phyloP scores from a whole-genome alignment of 2,113 vertebrate genomes.

The Aphelocoma coerulescens region DNA sequence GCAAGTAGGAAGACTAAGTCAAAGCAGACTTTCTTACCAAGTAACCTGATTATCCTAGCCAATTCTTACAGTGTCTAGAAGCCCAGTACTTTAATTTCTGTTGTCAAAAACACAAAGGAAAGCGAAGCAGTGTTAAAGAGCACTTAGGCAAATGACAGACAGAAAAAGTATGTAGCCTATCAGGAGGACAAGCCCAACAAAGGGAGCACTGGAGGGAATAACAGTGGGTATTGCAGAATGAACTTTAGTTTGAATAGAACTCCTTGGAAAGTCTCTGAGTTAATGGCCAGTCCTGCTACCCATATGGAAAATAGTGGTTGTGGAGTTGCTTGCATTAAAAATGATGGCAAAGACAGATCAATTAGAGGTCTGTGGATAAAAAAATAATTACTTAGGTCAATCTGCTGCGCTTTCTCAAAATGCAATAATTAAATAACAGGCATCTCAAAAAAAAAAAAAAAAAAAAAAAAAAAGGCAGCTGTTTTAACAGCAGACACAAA shows the following conservation, averaged over 20 bases:
- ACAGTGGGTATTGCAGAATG: neutral
- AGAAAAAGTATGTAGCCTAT: neutral
- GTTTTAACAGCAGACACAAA: neutral
- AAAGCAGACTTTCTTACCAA: neutral
- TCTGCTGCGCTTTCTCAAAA: neutral
- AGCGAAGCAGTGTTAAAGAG: neutral
- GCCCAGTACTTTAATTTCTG: neutral
- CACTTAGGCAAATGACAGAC: neutral
- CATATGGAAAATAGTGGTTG: neutral
- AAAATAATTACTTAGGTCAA: neutral
- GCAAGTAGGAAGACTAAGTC: neutral
- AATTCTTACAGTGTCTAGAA: neutral
- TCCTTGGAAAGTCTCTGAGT: neutral
- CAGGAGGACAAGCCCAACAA: neutral
- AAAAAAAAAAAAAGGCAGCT: neutral
- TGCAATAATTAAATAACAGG: neutral
- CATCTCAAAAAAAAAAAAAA: neutral
- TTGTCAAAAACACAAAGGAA: neutral
- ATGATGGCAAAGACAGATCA: neutral
- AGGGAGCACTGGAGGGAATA: neutral
- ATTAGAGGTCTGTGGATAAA: neutral
- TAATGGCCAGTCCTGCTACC: neutral
- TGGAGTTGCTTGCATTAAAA: neutral
- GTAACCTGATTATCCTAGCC: neutral
- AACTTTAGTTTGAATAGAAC: neutral